Percentiles rank a stretch among this genome's conserved stretches.
Conservation (phyloP, 1,140 invertebrate genomes). For the Scylla paramamosain region DNA sequence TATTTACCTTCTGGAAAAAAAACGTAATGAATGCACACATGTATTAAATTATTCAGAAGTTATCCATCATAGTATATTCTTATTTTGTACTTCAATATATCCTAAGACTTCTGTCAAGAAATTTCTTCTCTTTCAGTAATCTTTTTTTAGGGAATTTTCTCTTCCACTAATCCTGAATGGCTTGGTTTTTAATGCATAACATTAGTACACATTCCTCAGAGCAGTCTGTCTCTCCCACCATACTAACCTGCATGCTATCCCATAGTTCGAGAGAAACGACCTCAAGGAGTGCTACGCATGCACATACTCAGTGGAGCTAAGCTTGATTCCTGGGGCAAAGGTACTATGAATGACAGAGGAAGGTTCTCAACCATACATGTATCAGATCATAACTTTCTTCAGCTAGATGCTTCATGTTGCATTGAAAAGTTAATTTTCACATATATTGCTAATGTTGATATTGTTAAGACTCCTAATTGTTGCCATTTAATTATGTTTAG, state of each 20-base stretch:
- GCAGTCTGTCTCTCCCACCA: neutral
- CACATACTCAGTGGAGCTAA: constrained; percentile 67
- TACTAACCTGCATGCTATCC: constrained; percentile 71
- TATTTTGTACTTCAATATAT: neutral
- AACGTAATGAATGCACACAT: too few relatives aligned
- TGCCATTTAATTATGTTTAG: too few relatives aligned
- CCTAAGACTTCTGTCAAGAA: neutral
- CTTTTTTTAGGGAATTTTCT: neutral
- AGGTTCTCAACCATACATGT: too few relatives aligned
- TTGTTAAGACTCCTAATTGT: too few relatives aligned
- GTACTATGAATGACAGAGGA: constrained; percentile 37
- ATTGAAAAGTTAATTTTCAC: too few relatives aligned
- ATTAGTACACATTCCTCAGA: neutral
- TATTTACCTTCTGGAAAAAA: too few relatives aligned
- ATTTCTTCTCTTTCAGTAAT: neutral
- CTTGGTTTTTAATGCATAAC: neutral
- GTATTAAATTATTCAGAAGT: too few relatives aligned
- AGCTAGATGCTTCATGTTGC: too few relatives aligned
- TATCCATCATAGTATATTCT: too few relatives aligned
- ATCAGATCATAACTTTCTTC: too few relatives aligned
- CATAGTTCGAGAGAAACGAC: constrained; percentile 67
- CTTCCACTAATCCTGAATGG: neutral
- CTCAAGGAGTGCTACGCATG: constrained; percentile 59
- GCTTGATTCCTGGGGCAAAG: constrained; percentile 73
- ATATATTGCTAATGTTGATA: too few relatives aligned